phyloP scores from a whole-genome alignment of 1,140 invertebrate genomes.

The Goniozus legneri region DNA sequence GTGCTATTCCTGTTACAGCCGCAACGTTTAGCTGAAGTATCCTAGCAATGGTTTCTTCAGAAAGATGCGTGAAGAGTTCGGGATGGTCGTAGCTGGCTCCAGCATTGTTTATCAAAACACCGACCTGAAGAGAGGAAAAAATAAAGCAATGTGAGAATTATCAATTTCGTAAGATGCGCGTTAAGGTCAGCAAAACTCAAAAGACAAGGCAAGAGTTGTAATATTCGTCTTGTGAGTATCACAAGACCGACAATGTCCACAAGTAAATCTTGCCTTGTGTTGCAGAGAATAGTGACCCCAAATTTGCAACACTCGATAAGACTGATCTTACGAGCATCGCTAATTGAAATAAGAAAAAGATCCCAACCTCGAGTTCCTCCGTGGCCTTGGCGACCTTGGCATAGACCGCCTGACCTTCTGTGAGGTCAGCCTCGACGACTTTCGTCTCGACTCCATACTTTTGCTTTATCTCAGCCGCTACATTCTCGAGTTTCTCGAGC shows the following conservation, averaged over 20 bases:
- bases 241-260: too few relatives aligned
- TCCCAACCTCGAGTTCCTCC: conserved; percentile 67
- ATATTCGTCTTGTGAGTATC: too few relatives aligned
- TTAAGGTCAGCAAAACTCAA: too few relatives aligned
- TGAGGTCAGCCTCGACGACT: conserved; percentile 83
- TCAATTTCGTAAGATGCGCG: too few relatives aligned
- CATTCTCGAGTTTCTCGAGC: conserved; percentile 73
- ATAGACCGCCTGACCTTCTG: conserved; percentile 69
- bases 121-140: conserved; percentile 59
- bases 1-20: conserved; percentile 63
- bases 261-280: too few relatives aligned
- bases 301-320: too few relatives aligned
- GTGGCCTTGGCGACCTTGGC: conserved; percentile 72
- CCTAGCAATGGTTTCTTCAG: conserved; percentile 50
- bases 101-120: conserved; percentile 93
- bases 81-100: conserved; percentile 88
- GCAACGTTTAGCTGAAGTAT: conserved; percentile 60
- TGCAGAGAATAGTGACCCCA: too few relatives aligned
- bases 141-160: too few relatives aligned
- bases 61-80: conserved; percentile 74
- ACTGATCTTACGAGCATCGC: too few relatives aligned
- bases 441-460: conserved; percentile 76
- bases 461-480: conserved; percentile 77
- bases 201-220: too few relatives aligned
- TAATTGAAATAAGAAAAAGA: too few relatives aligned